phyloP scores from a whole-genome alignment of 2,888 invertebrate genomes.

The Caenorhabditis imperialis region DNA sequence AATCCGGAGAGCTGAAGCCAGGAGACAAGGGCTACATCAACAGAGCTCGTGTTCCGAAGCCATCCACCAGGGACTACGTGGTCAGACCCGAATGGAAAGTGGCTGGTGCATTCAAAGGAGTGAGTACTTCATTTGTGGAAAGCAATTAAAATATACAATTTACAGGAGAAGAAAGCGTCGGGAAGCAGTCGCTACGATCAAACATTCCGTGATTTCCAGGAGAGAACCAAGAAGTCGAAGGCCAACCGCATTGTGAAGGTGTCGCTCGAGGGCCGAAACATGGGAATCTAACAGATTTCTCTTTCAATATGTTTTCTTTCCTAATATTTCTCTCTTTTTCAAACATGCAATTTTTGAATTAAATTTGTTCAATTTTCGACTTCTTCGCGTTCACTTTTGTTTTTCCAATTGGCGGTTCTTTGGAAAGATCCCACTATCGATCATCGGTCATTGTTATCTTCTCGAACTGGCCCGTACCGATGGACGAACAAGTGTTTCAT shows the following conservation, averaged over 20 bases:
- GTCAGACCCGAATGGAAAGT: slow-evolving; percentile 84
- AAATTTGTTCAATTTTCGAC: background rate
- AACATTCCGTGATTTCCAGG: slow-evolving; percentile 74
- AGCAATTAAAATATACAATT: slow-evolving; percentile 1
- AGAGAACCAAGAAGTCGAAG: slow-evolving; percentile 70
- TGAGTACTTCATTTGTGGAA: background rate
- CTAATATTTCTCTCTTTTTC: background rate
- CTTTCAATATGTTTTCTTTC: background rate
- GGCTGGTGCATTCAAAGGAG: slow-evolving; percentile 69
- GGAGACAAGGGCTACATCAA: slow-evolving; percentile 63
- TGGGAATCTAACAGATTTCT: slow-evolving; percentile 63
- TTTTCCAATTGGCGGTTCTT: background rate
- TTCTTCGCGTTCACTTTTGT: background rate
- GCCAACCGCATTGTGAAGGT: slow-evolving; percentile 71
- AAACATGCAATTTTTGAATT: background rate
- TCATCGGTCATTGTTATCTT: slow-evolving; percentile 15
- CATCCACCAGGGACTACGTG: slow-evolving; percentile 96
- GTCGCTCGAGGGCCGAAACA: slow-evolving; percentile 73
- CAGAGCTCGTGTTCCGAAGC: slow-evolving; percentile 86
- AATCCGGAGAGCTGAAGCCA: slow-evolving; percentile 45
- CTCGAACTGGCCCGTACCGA: slow-evolving; percentile 12
- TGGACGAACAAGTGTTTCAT: slow-evolving; percentile 43
- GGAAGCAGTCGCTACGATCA: slow-evolving; percentile 65
- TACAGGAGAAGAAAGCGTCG: slow-evolving; percentile 58
- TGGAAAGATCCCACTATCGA: slow-evolving; percentile 12